phyloP scores from a whole-genome alignment of 1,140 invertebrate genomes.

The Drosophila leontia region DNA sequence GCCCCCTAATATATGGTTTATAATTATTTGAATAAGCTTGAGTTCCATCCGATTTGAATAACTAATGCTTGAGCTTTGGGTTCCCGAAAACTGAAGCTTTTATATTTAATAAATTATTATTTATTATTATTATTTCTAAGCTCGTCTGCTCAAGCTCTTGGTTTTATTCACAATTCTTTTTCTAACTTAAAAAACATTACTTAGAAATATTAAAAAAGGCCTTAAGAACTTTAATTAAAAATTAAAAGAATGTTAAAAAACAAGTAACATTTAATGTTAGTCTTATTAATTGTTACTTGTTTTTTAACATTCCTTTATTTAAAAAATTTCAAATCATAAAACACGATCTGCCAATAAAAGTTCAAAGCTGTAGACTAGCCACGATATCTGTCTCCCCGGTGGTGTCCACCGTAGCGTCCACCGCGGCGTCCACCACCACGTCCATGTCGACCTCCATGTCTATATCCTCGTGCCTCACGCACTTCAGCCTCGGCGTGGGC shows the following conservation, averaged over 20 bases:
- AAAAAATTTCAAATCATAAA: not conserved
- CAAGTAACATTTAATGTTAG: not conserved
- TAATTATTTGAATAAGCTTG: constrained; percentile 12
- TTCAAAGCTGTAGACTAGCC: not conserved
- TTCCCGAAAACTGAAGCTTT: not conserved
- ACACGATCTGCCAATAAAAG: not conserved
- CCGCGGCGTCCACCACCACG: not conserved
- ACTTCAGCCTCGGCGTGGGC: constrained; percentile 50
- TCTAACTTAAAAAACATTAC: no score
- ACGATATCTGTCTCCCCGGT: constrained; percentile 2
- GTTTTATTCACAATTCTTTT: accelerated
- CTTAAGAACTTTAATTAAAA: no score
- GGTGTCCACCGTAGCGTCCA: no score
- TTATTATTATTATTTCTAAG: not conserved
- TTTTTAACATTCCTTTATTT: not conserved
- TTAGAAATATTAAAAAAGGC: no score
- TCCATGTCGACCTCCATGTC: constrained; percentile 20
- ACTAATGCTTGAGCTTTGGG: not conserved
- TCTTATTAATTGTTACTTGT: not conserved
- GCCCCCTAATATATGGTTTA: constrained; percentile 7
- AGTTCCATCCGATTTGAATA: constrained; percentile 6
- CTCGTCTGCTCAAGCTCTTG: not conserved
- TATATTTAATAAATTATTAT: not conserved
- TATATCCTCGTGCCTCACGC: constrained; percentile 18
- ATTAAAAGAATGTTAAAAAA: no score